Evolutionary conservation across 2,888 invertebrate species (phyloP), one percentile per base, ranked within the genome.

Genomic region (Branchellion lobata): DNA sequence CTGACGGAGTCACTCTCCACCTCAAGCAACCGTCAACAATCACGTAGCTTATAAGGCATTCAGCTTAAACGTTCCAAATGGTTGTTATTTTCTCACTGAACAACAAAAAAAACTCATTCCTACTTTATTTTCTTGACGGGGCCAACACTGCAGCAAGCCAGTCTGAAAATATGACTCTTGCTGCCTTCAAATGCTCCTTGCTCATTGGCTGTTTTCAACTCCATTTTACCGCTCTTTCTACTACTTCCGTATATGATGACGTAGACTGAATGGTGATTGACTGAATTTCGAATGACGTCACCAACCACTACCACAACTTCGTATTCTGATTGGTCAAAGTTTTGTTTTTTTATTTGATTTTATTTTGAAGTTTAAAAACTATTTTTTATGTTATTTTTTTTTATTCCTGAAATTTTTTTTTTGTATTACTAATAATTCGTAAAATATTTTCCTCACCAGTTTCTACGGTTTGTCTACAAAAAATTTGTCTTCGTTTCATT

Each of bases 51-150:
- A n/a, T n/a, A n/a, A n/a, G n/a, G n/a, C n/a, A n/a, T n/a, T n/a
- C n/a, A n/a, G n/a, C n/a, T n/a, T n/a, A n/a, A n/a, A n/a, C n/a
- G n/a, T n/a, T n/a, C n/a, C n/a, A n/a, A n/a, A n/a, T n/a, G n/a
- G n/a, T n/a, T n/a, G n/a, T n/a, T n/a, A n/a, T n/a, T n/a, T n/a
- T n/a, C n/a, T n/a, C n/a, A n/a, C n/a, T n/a, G n/a, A n/a, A n/a
- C n/a, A n/a, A n/a, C n/a, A n/a, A n/a, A n/a, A 29, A 31, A 69
- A 33, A 29, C 34, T 69, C 33, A 33, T 11, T 27, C 31, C 0
- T 51, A 75, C 75, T 51, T 24, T 21, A 75, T 75, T 75, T 75
- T 75, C 24, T 51, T 75, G 31, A 75, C 51, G 11, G 75, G 51
- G 18, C 75, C 75, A 40, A 75, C 75, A 21, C 75, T 75, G 75